These are phyloP conservation scores for Lepidonotus clava DNA, from an alignment of 2,888 invertebrate genomes.

Conservation along the genomic window DNA sequence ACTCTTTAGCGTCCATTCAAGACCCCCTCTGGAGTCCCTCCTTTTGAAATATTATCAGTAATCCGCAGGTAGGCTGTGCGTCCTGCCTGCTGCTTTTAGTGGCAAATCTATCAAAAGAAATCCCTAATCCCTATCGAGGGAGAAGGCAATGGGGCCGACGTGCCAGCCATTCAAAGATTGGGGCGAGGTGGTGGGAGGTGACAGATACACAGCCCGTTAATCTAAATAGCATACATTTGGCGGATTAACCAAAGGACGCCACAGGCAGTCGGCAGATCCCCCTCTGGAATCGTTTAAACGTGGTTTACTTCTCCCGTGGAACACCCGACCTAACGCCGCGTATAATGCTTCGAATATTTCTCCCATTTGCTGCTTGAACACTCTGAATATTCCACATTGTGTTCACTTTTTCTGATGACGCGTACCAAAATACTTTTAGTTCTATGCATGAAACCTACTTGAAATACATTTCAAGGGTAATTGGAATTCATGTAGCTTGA, in stretches of 20 bases:
- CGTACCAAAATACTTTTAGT: too few relatives aligned
- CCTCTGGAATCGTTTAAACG: not conserved
- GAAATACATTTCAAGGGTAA: too few relatives aligned
- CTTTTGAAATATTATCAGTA: conserved; percentile 48
- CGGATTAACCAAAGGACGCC: conserved; percentile 10
- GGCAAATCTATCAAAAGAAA: conserved; percentile 31
- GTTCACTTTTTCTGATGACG: too few relatives aligned
- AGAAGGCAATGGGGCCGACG: not conserved
- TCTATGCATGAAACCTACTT: too few relatives aligned
- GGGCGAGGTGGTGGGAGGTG: not conserved
- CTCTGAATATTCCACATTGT: conserved; percentile 32
- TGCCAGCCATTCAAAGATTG: conserved; percentile 35
- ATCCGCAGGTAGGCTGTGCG: not conserved
- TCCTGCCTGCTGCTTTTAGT: conserved; percentile 26
- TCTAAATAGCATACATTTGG: conserved; percentile 1
- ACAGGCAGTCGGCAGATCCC: not conserved
- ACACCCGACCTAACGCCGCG: not conserved
- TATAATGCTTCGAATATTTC: conserved; percentile 16
- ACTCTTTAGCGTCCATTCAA: not conserved
- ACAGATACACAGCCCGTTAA: conserved; percentile 19
- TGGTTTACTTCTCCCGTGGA: not conserved
- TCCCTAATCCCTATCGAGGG: not conserved
- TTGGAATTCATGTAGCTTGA: too few relatives aligned
- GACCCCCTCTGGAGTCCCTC: not conserved
- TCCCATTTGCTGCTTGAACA: not conserved